Conservation (phyloP, 1,140 invertebrate genomes). For the Heliconius himera region DNA sequence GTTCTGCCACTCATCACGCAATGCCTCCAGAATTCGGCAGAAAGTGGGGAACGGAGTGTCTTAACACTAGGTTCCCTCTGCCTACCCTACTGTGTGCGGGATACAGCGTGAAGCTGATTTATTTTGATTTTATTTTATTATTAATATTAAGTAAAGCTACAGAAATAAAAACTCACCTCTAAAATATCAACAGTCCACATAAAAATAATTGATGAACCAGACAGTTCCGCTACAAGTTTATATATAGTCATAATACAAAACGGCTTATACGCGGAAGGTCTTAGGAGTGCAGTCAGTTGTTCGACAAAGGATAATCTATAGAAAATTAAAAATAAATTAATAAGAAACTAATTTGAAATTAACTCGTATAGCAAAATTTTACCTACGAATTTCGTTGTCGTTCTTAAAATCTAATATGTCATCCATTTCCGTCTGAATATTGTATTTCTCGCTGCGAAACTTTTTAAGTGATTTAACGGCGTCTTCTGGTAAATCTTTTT, state of each 20-base stretch:
- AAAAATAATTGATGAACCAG: constrained; percentile 46
- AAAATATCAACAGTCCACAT: constrained; percentile 57
- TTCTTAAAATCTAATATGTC: constrained; percentile 53
- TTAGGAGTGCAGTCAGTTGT: constrained; percentile 39
- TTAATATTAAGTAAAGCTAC: too few species aligned
- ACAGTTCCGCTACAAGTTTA: constrained; percentile 43
- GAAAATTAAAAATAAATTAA: constrained; percentile 21
- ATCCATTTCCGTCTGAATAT: constrained; percentile 50
- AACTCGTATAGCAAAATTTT: constrained; percentile 27
- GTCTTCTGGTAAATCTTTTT: constrained; percentile 40
- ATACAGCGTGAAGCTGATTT: too few species aligned
- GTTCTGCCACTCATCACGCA: too few species aligned
- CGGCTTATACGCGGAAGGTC: constrained; percentile 44
- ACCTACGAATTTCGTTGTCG: constrained; percentile 58
- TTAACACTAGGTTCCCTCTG: too few species aligned
- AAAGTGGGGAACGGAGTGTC: too few species aligned
- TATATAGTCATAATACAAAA: constrained; percentile 48
- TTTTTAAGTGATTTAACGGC: constrained; percentile 41
- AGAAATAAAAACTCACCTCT: constrained; percentile 30
- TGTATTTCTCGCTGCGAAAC: constrained; percentile 46
- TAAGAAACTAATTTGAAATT: not conserved
- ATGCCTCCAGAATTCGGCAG: too few species aligned
- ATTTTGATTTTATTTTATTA: too few species aligned
- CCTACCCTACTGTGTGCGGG: too few species aligned
- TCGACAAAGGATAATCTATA: constrained; percentile 48